Percentiles rank a stretch among this genome's conserved stretches.
Evolutionary conservation across 2,113 vertebrate species (phyloP).

Genomic region (Agapornis roseicollis): DNA sequence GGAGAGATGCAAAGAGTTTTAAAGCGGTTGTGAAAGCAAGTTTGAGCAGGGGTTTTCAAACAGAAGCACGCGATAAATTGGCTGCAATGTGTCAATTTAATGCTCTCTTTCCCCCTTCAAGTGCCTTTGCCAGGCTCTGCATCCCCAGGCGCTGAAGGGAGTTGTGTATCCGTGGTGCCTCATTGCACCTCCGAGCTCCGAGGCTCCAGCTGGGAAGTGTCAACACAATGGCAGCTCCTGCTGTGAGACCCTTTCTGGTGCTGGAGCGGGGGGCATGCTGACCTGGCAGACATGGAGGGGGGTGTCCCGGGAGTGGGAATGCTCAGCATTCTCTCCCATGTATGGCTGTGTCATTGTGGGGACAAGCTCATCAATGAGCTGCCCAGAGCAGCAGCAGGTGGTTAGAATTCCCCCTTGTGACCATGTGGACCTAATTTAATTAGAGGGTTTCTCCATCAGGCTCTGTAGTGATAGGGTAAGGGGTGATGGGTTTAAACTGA

Average conservation of each 20-base stretch:
- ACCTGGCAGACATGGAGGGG: background rate
- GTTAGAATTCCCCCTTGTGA: background rate
- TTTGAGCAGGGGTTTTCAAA: background rate
- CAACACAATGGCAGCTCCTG: background rate
- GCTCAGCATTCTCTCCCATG: background rate
- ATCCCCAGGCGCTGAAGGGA: background rate
- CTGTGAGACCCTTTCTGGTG: background rate
- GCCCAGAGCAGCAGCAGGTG: background rate
- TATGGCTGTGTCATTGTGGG: background rate
- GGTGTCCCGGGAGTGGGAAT: background rate
- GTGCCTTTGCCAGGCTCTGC: background rate
- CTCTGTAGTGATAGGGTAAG: background rate
- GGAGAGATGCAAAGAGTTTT: background rate
- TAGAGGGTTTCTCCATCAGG: background rate
- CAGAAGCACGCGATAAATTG: background rate
- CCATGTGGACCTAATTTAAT: conserved; percentile 3
- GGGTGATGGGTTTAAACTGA: background rate
- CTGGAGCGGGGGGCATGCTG: background rate
- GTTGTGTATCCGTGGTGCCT: background rate
- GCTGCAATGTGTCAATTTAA: background rate
- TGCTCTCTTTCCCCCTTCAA: background rate
- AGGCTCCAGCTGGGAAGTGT: conserved; percentile 22
- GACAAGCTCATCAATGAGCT: background rate
- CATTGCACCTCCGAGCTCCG: background rate
- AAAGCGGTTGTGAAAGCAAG: background rate